phyloP scores from a whole-genome alignment of 2,888 invertebrate genomes.

The Eudasyphora cyanicolor region DNA sequence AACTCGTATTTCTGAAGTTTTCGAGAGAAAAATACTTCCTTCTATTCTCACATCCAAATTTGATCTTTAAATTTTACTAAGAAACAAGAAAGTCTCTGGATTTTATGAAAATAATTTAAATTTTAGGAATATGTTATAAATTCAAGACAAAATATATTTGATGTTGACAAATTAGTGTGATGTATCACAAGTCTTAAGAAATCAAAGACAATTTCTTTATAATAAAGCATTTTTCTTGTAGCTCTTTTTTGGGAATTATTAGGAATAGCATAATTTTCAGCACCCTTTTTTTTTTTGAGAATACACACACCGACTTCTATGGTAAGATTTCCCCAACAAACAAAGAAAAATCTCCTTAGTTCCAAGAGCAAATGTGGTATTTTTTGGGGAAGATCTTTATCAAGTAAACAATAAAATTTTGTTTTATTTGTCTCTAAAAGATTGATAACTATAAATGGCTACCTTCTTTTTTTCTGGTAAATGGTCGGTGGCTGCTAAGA shows the following conservation, averaged over 20 bases:
- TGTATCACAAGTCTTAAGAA: background rate
- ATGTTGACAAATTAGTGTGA: background rate
- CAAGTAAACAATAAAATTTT: constrained; percentile 54
- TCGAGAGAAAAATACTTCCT: too few relatives aligned
- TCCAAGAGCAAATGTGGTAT: constrained; percentile 14
- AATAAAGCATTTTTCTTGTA: constrained; percentile 46
- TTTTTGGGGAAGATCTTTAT: constrained; percentile 42
- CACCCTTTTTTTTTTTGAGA: background rate
- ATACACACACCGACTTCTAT: background rate
- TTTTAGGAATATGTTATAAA: too few relatives aligned
- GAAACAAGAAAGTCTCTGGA: too few relatives aligned
- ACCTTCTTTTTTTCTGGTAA: constrained; percentile 41
- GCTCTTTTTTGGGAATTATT: constrained; percentile 14
- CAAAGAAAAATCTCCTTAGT: background rate
- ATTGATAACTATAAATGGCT: constrained; percentile 54
- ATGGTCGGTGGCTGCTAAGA: background rate
- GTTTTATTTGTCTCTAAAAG: constrained; percentile 38
- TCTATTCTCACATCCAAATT: too few relatives aligned
- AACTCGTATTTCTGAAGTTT: too few relatives aligned
- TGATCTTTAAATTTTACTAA: too few relatives aligned
- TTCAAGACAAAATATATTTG: too few relatives aligned
- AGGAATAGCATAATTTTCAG: constrained; percentile 30
- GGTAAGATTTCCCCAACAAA: background rate
- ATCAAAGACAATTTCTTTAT: background rate
- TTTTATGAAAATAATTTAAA: too few relatives aligned